Evolutionary conservation across 2,888 invertebrate genomes (phyloP), one percentile per base, ranked within the genome.

Genomic region (Escarpia spicata): DNA sequence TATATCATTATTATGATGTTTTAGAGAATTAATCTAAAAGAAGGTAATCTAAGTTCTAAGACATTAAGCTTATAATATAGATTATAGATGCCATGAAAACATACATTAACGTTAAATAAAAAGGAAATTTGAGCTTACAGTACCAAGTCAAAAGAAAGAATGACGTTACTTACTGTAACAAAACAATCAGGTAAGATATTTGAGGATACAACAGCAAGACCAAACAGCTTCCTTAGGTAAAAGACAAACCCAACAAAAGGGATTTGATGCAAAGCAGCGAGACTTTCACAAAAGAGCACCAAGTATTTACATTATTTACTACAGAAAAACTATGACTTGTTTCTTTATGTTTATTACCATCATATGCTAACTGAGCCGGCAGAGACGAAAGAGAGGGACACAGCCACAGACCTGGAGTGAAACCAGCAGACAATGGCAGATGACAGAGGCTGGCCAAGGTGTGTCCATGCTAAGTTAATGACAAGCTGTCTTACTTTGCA

Each of bases 401-500:
- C 26, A 75, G 75, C 75, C 75, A 19, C n/a, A 75, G 26, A 26
- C 60, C 60, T 60, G 45, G 45, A 60, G 60, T 60, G 60, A 60
- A 3, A 26, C 75, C 26, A 3, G 26, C 75, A 75, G 26, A 60
- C 19, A 15, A 26, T 26, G 26, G 19, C 26, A 26, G 75, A n/a
- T 75, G 75, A 75, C 6, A 75, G 75, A 75, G n/a, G 75, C 75
- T 26, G 75, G 75, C 75, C 26, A 3, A 75, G 75, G 26, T 3
- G 75, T n/a, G 26, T 75, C 75, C 75, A 75, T 75, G 75, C 75
- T 75, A 75, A 75, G 75, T 75, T 75, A 75, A 75, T 26, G 60
- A 75, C n/a, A 75, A 75, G 75, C 75, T 75, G 75, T 75, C 75
- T 75, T 75, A 75, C 75, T 75, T 26, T 75, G 26, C 75, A 75